Evolutionary conservation across 2,888 invertebrate species (phyloP).

Genomic region (Helobdella robusta): DNA sequence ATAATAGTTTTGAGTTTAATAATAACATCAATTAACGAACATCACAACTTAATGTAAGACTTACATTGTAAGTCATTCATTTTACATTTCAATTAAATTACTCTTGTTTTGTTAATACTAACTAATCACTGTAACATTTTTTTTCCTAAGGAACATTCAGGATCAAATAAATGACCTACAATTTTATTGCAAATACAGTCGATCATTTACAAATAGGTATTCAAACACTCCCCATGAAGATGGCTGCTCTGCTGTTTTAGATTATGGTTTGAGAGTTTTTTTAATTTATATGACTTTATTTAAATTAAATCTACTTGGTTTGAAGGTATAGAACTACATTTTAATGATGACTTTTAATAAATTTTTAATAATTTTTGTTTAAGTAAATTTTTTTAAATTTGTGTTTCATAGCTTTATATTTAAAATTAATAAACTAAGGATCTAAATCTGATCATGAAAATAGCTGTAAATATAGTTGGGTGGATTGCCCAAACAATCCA

Average conservation of each 20-base stretch:
- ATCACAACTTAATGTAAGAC: too few species aligned
- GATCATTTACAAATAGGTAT: too few species aligned
- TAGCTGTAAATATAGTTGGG: conserved; percentile 37
- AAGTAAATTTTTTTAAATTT: background rate
- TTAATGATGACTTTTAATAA: too few species aligned
- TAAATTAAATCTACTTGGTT: too few species aligned
- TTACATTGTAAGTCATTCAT: too few species aligned
- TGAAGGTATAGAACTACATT: too few species aligned
- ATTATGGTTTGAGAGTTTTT: conserved; percentile 34
- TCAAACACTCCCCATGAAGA: conserved; percentile 36
- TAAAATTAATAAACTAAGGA: conserved; percentile 32
- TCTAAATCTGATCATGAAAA: conserved; percentile 38
- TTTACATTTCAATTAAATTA: background rate
- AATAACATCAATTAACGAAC: too few species aligned
- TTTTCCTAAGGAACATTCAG: conserved; percentile 42
- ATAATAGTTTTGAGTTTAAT: too few species aligned
- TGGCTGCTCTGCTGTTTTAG: conserved; percentile 38
- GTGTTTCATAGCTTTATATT: too few species aligned
- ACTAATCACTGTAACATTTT: too few species aligned
- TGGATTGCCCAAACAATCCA: conserved; percentile 38
- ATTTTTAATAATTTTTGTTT: conserved; percentile 30
- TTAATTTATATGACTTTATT: background rate
- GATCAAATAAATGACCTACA: conserved; percentile 42
- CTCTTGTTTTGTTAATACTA: conserved; percentile 19
- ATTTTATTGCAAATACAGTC: conserved; percentile 40